These are phyloP conservation scores for Cephalotes varians DNA, from an alignment of 2,888 invertebrate genomes.

Conservation along the genomic window DNA sequence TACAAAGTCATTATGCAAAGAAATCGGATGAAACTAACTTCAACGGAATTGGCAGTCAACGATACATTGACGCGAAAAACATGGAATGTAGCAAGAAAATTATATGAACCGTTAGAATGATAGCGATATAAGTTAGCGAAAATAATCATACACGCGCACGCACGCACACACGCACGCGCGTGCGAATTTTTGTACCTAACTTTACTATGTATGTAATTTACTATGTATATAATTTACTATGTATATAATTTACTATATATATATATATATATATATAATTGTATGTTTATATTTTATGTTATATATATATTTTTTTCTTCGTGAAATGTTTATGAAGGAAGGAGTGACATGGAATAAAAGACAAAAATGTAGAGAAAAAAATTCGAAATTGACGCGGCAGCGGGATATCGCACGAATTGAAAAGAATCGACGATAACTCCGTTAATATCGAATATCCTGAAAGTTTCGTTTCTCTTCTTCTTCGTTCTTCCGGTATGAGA, in stretches of 20 bases:
- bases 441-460: conserved; percentile 57
- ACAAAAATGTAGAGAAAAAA: neutral
- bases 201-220: no score
- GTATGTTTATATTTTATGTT: no score
- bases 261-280: neutral
- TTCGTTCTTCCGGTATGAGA: conserved; percentile 9
- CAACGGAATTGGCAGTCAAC: neutral
- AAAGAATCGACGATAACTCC: conserved; percentile 20
- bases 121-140: neutral
- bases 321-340: neutral
- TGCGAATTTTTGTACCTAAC: neutral
- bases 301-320: neutral
- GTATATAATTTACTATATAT: neutral
- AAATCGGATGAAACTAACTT: neutral
- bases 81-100: neutral
- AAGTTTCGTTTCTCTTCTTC: conserved; percentile 47
- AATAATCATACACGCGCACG: neutral
- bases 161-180: no score
- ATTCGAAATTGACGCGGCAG: neutral
- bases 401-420: neutral
- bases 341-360: neutral
- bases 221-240: no score
- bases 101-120: neutral
- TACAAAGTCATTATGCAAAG: no score
- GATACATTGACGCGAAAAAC: neutral